phyloP scores from a whole-genome alignment of 30 jellyfish, hydroid and myxozoan species.

The Phacellophora camtschatica region DNA sequence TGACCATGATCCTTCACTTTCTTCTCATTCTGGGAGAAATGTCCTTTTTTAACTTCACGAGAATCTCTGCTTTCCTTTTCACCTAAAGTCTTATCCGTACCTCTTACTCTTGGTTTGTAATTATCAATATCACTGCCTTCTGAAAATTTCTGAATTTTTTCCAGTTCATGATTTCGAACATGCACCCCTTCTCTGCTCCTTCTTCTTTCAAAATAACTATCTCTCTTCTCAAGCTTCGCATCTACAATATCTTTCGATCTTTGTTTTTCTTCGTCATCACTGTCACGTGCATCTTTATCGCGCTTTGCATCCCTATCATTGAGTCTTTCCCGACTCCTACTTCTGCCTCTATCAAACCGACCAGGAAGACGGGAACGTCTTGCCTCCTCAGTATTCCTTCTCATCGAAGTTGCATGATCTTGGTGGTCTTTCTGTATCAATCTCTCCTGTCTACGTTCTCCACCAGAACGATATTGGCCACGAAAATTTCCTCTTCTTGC shows the following conservation, averaged over 20 bases:
- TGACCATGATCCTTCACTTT: background rate
- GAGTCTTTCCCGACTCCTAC: conserved; percentile 47
- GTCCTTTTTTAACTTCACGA: no score
- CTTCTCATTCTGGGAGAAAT: no score
- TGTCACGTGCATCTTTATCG: background rate
- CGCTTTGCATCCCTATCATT: background rate
- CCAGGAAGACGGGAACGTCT: conserved; percentile 46
- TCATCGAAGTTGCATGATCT: no score
- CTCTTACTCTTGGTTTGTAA: no score
- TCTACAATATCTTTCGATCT: background rate
- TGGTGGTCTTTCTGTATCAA: background rate
- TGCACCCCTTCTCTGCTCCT: background rate
- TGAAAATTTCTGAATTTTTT: no score
- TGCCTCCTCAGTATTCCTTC: background rate
- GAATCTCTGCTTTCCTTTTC: no score
- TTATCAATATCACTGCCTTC: no score
- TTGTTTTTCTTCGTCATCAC: background rate
- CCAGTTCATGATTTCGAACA: no score
- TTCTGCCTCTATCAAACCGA: conserved; percentile 50
- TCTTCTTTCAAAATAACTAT: background rate
- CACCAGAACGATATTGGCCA: background rate
- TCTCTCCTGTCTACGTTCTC: conserved; percentile 13
- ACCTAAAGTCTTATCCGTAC: no score
- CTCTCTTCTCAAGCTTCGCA: background rate
- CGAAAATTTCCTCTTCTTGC: conserved; percentile 6